Evolutionary conservation across 2,888 invertebrate species (phyloP).

Genomic region (Trissolcus japonicus): DNA sequence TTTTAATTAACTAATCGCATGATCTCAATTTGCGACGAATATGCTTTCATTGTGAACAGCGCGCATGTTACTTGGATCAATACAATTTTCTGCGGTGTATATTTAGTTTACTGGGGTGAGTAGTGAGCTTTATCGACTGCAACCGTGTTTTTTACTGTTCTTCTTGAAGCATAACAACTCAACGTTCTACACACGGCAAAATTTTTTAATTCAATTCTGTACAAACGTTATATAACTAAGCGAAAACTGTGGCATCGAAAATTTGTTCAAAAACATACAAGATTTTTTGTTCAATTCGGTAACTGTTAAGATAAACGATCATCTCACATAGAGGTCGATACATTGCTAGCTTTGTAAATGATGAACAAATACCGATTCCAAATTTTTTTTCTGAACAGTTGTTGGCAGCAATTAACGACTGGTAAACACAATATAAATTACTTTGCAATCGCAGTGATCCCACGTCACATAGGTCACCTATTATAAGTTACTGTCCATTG

Average conservation of each 20-base stretch:
- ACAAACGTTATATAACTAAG: no score
- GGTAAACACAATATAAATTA: slow-evolving; percentile 17
- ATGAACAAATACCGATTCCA: slow-evolving; percentile 2
- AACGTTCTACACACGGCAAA: no score
- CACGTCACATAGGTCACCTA: slow-evolving; percentile 12
- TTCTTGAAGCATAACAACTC: slow-evolving; percentile 1
- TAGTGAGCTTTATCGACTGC: slow-evolving; percentile 20
- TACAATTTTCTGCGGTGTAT: slow-evolving; percentile 9
- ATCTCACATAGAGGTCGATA: no score
- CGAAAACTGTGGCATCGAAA: no score
- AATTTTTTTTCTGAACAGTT: no score
- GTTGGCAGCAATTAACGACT: slow-evolving; percentile 1
- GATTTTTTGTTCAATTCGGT: no score
- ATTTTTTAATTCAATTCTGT: no score
- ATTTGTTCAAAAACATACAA: no score
- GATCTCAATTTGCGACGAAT: no score
- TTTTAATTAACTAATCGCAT: neutral
- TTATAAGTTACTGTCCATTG: slow-evolving; percentile 14
- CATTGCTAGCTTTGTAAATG: neutral
- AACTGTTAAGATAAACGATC: no score
- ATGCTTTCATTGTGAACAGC: neutral
- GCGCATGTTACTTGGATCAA: slow-evolving; percentile 10
- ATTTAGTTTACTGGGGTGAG: slow-evolving; percentile 21
- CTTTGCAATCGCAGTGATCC: slow-evolving; percentile 16
- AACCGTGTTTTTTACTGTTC: slow-evolving; percentile 18